Evolutionary conservation across 2,888 invertebrate species (phyloP), one percentile per base, ranked within the genome.

Genomic region (Drosophila robusta): DNA sequence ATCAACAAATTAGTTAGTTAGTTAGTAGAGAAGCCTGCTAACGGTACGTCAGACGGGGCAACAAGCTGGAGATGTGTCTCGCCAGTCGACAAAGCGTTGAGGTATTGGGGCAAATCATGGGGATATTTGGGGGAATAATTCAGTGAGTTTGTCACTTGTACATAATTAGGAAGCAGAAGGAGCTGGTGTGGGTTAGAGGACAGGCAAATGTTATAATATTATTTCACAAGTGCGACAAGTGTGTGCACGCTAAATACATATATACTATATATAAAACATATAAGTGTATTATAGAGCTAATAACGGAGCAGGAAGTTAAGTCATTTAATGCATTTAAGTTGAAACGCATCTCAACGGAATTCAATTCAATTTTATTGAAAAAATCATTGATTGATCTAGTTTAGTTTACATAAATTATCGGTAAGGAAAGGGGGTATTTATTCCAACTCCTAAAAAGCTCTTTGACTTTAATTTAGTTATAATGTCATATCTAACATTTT

Each of bases 1-100:
- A 90, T 90, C 90, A 84, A 74, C 74, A 88, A 79, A 88, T 88
- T 90, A 90, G 90, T 84, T 90, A 89, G 90, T 80, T 80, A 83
- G 89, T 80, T 82, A 87, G 44, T 36, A 44, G 57, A 46, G 39
- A 14, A 14, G 26, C 32, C 46, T 36, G 46, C 46, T 38, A 50
- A 46, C 36, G 26, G 38, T 26, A 26, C 11, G 6, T 9, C 32
- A 11, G 16, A 12, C 12, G 4, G 32, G 12, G 29, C 34, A 11
- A 41, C 41, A 12, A 42, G 42, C 29, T 39, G 24, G 5, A 18
- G 29, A 32, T n/a, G 11, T 29, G 16, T 7, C 16, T 11, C 18
- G 41, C 29, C 41, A 18, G 32, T 22, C n/a, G 18, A 11, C 22
- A 32, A 29, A 18, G 41, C 18, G 29, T 22, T 14, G 14, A 32